A percentile compares a stretch with the other conserved stretches of the same genome.
Conservation (phyloP, 2,113 vertebrate species). For the Toxotes jaculatrix region DNA sequence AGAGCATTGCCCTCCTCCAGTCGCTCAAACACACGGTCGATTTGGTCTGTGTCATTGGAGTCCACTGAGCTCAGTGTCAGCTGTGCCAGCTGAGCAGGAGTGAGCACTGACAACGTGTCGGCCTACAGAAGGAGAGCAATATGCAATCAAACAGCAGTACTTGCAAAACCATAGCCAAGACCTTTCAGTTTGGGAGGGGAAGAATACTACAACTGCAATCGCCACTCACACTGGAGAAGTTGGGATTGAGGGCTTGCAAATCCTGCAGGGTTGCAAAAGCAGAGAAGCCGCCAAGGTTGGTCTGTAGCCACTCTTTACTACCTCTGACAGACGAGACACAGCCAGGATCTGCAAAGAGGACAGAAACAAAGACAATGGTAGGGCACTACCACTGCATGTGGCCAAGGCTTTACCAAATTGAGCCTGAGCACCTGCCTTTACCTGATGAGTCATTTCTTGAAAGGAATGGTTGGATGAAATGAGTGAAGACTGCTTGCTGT, state of each 20-base stretch:
- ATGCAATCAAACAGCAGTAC: conserved; percentile 1
- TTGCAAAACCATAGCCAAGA: not conserved
- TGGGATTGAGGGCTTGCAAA: conserved; percentile 60
- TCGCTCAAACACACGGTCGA: too few species aligned
- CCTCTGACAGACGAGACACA: conserved; percentile 40
- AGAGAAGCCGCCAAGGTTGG: conserved; percentile 64
- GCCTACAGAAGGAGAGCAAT: conserved; percentile 25
- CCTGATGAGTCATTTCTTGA: conserved; percentile 55
- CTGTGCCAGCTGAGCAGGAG: conserved; percentile 62
- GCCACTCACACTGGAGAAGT: conserved; percentile 68
- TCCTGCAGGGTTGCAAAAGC: conserved; percentile 44
- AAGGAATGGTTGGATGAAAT: conserved; percentile 70
- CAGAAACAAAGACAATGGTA: not conserved
- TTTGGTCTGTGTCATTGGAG: conserved; percentile 27
- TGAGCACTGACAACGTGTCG: conserved; percentile 47
- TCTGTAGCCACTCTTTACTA: conserved; percentile 50
- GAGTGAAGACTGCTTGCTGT: conserved; percentile 46
- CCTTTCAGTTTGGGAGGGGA: not conserved
- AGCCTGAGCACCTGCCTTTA: conserved; percentile 14
- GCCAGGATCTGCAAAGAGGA: conserved; percentile 55
- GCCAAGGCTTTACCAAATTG: not conserved
- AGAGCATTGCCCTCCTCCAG: too few species aligned
- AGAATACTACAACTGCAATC: not conserved
- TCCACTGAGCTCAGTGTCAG: conserved; percentile 42
- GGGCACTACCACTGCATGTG: too few species aligned